Base-by-base conservation (phyloP, 2,113 vertebrate genomes). In the Chaetodon auriga region DNA sequence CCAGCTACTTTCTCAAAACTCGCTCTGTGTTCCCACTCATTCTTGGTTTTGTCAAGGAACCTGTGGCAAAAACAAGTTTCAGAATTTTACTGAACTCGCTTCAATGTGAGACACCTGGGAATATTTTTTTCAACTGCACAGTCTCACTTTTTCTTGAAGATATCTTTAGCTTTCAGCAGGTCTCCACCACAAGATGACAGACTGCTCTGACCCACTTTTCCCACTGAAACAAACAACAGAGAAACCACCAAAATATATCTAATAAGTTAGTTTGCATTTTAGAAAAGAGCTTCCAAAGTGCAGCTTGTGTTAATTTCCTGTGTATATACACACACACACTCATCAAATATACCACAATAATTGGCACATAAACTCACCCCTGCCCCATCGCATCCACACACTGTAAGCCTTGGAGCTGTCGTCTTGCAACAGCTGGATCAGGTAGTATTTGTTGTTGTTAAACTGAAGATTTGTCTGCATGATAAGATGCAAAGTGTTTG, bases 391-490 rank as follows among this genome's bases (percentile, higher is more conserved):
- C 94, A 95, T 93, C 97, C 97, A 98, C 84, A 98, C 96, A 7
- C 95, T 97, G 95, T 96, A 98, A 51, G 72, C 82, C 61, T 89
- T 95, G 18, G 90, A 82, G 63, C 12, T 63, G 83, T 97, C 96
- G 2, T 98, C 97, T 68, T 97, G 89, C 81, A 98, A 88, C 41
- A 98, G 93, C 91, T 98, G 97, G 81, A 98, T 97, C 87, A 97
- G 91, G 92, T 97, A 98, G 75, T 95, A 98, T 78, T 98, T 98
- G 88, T 98, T 98, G 94, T 97, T 97, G 93, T 98, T 98, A 81
- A 96, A 96, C 84, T 98, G 96, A 54, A 98, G 93, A 74, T 97
- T 97, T 41, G 97, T 98, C 97, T 98, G 87, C 4, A 61, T 54
- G 74, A 81, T 1, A 25, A 86, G 7, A 75, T 4, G 38, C 8